Percentiles rank a stretch among this genome's conserved stretches.
Evolutionary conservation across 2,797 vertebrate genomes (phyloP).

Genomic region (Benthosema pterotum): DNA sequence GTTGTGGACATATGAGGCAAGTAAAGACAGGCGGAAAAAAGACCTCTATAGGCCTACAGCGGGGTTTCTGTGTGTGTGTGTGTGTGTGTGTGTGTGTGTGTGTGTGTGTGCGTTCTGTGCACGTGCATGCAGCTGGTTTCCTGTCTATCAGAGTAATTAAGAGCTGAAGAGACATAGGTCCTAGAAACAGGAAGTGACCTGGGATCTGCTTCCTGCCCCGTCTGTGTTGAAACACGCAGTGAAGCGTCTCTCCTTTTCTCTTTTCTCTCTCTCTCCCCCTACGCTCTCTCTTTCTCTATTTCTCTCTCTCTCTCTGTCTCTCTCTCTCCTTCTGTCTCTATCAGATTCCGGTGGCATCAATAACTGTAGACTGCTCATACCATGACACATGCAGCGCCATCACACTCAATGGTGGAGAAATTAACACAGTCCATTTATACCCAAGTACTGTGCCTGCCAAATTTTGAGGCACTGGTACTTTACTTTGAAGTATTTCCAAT

Average conservation of each 20-base stretch:
- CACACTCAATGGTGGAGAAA: too few relatives aligned
- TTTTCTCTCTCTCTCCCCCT: constrained; percentile 44
- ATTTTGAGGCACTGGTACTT: too few relatives aligned
- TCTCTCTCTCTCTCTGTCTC: constrained; percentile 13
- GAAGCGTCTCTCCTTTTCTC: constrained; percentile 38
- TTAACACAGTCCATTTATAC: too few relatives aligned
- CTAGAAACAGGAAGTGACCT: constrained; percentile 45
- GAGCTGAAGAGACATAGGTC: constrained; percentile 18
- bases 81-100: not conserved
- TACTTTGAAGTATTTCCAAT: too few relatives aligned
- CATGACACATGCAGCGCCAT: too few relatives aligned
- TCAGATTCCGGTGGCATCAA: not conserved
- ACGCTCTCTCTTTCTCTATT: constrained; percentile 20
- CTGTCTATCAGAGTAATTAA: constrained; percentile 18
- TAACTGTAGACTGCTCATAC: too few relatives aligned
- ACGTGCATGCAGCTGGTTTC: constrained; percentile 7
- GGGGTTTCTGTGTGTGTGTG: not conserved
- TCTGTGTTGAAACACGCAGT: constrained; percentile 53
- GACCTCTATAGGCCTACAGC: not conserved
- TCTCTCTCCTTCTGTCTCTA: not conserved
- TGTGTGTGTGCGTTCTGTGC: constrained; percentile 7
- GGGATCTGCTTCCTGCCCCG: constrained; percentile 51
- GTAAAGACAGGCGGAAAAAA: constrained; percentile 4
- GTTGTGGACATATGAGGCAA: constrained; percentile 31
- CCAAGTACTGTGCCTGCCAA: too few relatives aligned